Base-by-base conservation (phyloP, 2,888 invertebrate genomes). In the Arrhopalites spinosus region DNA sequence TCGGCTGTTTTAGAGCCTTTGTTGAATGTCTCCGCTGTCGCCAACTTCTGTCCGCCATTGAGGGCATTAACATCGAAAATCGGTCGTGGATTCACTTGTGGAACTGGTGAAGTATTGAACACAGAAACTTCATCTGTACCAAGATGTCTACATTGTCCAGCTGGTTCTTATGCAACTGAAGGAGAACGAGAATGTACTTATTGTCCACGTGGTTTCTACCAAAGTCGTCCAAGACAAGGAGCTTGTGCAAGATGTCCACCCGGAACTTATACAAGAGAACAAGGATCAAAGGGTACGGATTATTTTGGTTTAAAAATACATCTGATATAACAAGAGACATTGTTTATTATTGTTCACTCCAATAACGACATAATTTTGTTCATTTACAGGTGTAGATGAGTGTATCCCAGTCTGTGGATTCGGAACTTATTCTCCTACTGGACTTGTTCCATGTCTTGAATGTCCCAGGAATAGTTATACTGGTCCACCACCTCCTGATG, bases 361-460 rank as follows among this genome's bases (percentile, higher is more conserved):
- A n/a, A n/a, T n/a, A n/a, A n/a, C n/a, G n/a, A n/a, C n/a, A n/a
- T n/a, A n/a, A n/a, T n/a, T n/a, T n/a, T n/a, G n/a, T n/a, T n/a
- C n/a, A n/a, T n/a, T n/a, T n/a, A n/a, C n/a, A n/a, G n/a, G n/a
- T 36, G 87, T 94, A 56, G 89, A 90, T 76, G 95, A 95, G 83
- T 96, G 96, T 84, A 89, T 96, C 71, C 96, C 97, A 0, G 96
- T 96, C 15, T 98, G 97, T 84, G 97, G 97, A 25, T 96, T 92
- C 84, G 98, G 98, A 77, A 97, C 96, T 27, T 97, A 95, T 86
- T 96, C 96, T 1, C 95, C 95, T 63, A 96, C 95, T 20, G 96
- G 96, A 64, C 88, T 97, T 82, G 95, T 95, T 3, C 94, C 96
- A 25, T 98, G 98, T 85, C 87, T 95, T 77, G 95, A 96, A 85